These are phyloP conservation scores for Punctoribates punctum DNA, from an alignment of 2,888 invertebrate species.

Conservation along the genomic window DNA sequence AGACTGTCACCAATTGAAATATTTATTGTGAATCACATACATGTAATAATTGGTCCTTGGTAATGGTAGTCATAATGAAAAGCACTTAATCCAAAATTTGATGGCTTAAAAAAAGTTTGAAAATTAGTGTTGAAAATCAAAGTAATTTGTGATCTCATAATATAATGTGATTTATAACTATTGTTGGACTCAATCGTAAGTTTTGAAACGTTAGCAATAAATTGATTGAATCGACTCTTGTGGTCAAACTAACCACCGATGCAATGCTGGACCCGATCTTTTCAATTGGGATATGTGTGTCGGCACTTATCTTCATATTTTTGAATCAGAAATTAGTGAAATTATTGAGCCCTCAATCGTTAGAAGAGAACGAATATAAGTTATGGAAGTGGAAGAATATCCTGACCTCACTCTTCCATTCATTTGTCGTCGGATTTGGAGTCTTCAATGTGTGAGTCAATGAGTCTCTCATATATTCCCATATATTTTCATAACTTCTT, in stretches of 20 bases:
- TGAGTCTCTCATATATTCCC: too few relatives aligned
- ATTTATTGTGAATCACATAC: not conserved
- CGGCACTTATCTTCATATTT: not conserved
- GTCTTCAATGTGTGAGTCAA: slow-evolving; percentile 35
- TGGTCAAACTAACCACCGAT: not conserved
- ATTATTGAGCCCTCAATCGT: not conserved
- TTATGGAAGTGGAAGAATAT: slow-evolving; percentile 41
- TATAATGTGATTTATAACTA: not conserved
- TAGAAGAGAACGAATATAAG: not conserved
- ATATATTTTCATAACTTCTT: too few relatives aligned
- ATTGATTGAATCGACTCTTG: not conserved
- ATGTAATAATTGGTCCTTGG: not conserved
- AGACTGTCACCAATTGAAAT: not conserved
- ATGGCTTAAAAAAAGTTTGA: not conserved
- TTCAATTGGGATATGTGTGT: slow-evolving; percentile 10
- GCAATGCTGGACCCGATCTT: not conserved
- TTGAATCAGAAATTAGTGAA: slow-evolving; percentile 24
- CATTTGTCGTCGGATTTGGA: slow-evolving; percentile 29
- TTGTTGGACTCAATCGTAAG: not conserved
- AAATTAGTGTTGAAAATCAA: not conserved
- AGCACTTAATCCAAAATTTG: not conserved
- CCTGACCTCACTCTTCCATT: slow-evolving; percentile 31
- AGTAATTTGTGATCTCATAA: not conserved
- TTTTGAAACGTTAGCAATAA: not conserved
- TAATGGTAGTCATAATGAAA: too few relatives aligned